A percentile compares a stretch with the other conserved stretches of the same genome.
phyloP scores from a whole-genome alignment of 1,140 invertebrate species.

The Drosophila mojavensis region DNA sequence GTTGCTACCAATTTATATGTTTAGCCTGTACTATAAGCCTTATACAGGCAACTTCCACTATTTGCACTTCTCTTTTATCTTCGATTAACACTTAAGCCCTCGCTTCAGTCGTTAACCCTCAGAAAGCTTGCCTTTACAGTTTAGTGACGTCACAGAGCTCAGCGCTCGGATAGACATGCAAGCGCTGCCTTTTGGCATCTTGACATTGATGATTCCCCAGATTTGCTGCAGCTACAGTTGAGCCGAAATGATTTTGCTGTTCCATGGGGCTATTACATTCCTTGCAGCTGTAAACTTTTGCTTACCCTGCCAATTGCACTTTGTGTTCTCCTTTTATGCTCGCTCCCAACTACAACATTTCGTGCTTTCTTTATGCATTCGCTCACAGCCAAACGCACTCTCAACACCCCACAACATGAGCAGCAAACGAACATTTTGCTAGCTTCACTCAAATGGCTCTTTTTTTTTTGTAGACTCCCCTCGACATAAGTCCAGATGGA shows the following conservation, averaged over 20 bases:
- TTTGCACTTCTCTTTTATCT: background rate
- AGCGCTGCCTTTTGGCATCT: background rate
- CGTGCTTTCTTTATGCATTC: conserved; percentile 56
- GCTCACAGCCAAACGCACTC: conserved; percentile 8
- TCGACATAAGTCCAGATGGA: background rate
- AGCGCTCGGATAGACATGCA: background rate
- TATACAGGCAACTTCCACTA: too few species aligned
- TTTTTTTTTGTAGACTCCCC: too few species aligned
- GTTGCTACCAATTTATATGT: too few species aligned
- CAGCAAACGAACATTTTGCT: conserved; percentile 34
- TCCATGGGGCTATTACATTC: background rate
- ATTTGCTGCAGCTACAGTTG: background rate
- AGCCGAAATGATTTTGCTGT: background rate
- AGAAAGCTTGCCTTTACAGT: background rate
- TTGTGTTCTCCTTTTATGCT: background rate
- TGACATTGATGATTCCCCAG: conserved; percentile 1
- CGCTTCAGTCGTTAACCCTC: too few species aligned
- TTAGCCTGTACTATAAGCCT: too few species aligned
- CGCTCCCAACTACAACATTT: background rate
- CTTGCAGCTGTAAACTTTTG: background rate
- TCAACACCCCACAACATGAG: conserved; percentile 32
- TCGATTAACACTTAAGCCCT: background rate
- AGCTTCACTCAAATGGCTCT: conserved; percentile 14
- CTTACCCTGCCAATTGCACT: background rate
- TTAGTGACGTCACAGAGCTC: background rate